phyloP scores from a whole-genome alignment of 2,797 vertebrate genomes.

The Sebastolobus altivelis region DNA sequence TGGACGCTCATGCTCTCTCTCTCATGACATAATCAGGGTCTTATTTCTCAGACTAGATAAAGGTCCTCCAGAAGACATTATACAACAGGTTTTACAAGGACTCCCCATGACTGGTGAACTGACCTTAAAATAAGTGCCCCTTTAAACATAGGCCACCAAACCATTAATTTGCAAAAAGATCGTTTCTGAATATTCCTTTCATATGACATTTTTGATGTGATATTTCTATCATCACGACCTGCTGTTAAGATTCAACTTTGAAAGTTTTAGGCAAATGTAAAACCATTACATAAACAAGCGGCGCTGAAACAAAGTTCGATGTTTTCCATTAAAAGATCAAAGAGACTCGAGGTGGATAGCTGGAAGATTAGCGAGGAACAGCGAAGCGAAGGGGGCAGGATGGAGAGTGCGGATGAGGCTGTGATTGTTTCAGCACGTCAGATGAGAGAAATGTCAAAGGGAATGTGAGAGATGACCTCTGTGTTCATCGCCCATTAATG shows the following conservation, averaged over 20 bases:
- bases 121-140: background rate
- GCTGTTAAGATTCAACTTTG: background rate
- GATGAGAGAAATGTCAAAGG: slow-evolving; percentile 78
- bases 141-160: background rate
- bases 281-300: slow-evolving; percentile 21
- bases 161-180: background rate
- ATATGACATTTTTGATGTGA: background rate
- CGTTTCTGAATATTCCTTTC: background rate
- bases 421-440: slow-evolving; percentile 74
- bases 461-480: slow-evolving; percentile 84
- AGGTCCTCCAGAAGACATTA: background rate
- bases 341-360: slow-evolving; percentile 64
- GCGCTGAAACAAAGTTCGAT: slow-evolving; percentile 40
- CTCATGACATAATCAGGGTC: background rate
- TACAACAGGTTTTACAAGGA: background rate
- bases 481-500: slow-evolving; percentile 80
- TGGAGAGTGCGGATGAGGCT: slow-evolving; percentile 50
- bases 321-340: slow-evolving; percentile 63
- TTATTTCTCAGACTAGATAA: background rate
- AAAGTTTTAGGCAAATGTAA: slow-evolving; percentile 21
- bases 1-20: background rate
- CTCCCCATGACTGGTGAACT: background rate
- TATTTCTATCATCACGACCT: background rate
- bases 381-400: slow-evolving; percentile 33
- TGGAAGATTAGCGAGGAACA: slow-evolving; percentile 52